Base-by-base conservation (phyloP, 2,888 invertebrate species). In the Microplitis deprimator region DNA sequence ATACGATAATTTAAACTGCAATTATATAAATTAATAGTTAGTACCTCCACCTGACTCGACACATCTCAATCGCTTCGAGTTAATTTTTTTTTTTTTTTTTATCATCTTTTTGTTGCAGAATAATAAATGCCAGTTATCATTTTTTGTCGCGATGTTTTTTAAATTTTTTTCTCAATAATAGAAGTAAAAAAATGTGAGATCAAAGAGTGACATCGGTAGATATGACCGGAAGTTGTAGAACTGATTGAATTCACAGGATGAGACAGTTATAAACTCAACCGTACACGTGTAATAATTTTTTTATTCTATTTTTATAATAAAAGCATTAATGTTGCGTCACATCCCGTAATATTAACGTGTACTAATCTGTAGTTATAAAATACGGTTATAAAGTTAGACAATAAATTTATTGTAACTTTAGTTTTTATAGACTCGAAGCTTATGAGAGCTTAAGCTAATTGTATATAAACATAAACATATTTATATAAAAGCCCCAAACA, bases 311-410 rank as follows among this genome's bases (percentile, higher is more conserved):
- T 60, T 67, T 71, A 67, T 71, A 61, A 76, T 17, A 71, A 72
- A 79, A 70, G 50, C 10, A 50, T 65, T 65, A 61, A 61, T 62
- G 80, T 82, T 82, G 79, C 80, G 70, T 81, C 78, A 81, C 71
- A 77, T 81, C 81, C 81, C 80, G 69, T 75, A 73, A 72, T 61
- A 80, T 75, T 76, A 68, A 68, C 39, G 16, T 39, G 40, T 13
- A n/a, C 40, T 70, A 50, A 50, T 50, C 50, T 50, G 8, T 68
- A n/a, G 68, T 68, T 41, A 40, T 68, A 50, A 8, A 50, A 13
- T 50, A 50, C 50, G 13, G 50, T 50, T 50, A 13, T 50, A 50
- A 50, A 50, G 6, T 13, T 50, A 50, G 50, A 13, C 10, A 50
- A 13, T 50, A 50, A 50, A 50, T 13, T 50, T 8, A 50, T 50